Percentiles rank a stretch among this genome's conserved stretches.
Conservation (phyloP, 2,888 invertebrate genomes). For the Tortrix viridana region DNA sequence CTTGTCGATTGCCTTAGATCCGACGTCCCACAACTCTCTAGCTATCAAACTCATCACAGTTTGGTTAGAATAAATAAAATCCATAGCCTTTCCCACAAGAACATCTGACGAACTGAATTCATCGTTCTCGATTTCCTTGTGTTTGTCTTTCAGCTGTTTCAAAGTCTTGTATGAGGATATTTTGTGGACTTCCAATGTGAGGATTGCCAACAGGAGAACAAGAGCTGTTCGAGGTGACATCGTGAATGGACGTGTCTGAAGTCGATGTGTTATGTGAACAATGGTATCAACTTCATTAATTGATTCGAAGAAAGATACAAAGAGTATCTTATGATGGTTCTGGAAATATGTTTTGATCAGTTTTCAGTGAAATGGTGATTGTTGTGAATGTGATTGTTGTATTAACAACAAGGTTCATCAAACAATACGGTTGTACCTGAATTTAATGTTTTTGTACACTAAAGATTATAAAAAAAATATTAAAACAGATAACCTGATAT, state of each 20-base stretch:
- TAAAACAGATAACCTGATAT: too few relatives aligned
- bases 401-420: too few relatives aligned
- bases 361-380: constrained; percentile 11
- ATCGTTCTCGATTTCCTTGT: constrained; percentile 52
- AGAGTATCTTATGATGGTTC: not conserved
- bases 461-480: too few relatives aligned
- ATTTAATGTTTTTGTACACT: too few relatives aligned
- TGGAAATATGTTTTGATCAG: not conserved
- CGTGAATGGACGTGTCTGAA: constrained; percentile 36
- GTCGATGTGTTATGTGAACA: constrained; percentile 1
- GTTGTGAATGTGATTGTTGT: too few relatives aligned
- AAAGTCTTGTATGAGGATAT: constrained; percentile 58
- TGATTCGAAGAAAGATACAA: not conserved
- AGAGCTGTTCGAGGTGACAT: constrained; percentile 50
- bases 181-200: constrained; percentile 49
- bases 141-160: constrained; percentile 53
- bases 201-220: constrained; percentile 43
- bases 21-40: constrained; percentile 70
- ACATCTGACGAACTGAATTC: constrained; percentile 56
- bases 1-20: constrained; percentile 64
- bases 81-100: constrained; percentile 69
- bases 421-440: too few relatives aligned
- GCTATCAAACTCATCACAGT: constrained; percentile 72
- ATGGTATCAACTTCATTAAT: not conserved
- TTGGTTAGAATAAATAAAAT: constrained; percentile 70